These are phyloP conservation scores for Sebastes matsubarae DNA, from an alignment of 2,797 vertebrate species.

Conservation along the genomic window DNA sequence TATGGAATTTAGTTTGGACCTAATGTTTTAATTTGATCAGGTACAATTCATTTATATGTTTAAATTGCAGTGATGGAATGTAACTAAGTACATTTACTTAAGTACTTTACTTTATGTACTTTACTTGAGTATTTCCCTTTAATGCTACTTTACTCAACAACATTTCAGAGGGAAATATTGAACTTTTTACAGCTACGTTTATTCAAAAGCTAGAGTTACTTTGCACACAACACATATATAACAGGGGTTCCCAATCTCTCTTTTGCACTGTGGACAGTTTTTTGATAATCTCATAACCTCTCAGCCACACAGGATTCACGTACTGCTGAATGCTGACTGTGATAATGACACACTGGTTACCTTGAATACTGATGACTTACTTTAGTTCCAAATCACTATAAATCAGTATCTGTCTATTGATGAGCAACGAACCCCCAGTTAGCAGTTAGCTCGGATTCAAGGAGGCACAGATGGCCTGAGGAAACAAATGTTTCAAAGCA, in stretches of 20 bases:
- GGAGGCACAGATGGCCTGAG: slow-evolving; percentile 10
- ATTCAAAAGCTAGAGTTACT: too few species aligned
- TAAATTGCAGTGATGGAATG: neutral
- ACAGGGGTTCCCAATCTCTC: too few species aligned
- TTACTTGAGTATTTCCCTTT: neutral
- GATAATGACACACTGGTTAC: neutral
- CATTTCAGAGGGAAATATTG: neutral
- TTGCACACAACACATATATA: too few species aligned
- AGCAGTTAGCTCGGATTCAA: too few species aligned
- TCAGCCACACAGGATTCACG: too few species aligned
- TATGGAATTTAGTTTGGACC: neutral
- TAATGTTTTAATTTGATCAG: neutral
- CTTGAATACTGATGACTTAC: neutral
- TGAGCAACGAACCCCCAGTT: too few species aligned
- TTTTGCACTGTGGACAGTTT: too few species aligned
- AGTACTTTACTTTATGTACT: neutral
- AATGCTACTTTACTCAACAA: neutral
- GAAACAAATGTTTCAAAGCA: neutral
- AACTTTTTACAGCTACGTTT: neutral
- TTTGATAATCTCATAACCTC: too few species aligned
- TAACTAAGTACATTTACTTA: too few species aligned
- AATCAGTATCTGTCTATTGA: too few species aligned
- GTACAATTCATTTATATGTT: neutral
- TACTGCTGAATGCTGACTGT: too few species aligned
- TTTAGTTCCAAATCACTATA: neutral